A percentile compares a stretch with the other conserved stretches of the same genome.
Conservation (phyloP, 2,888 invertebrate species). For the Rhamphomyia laevipes region DNA sequence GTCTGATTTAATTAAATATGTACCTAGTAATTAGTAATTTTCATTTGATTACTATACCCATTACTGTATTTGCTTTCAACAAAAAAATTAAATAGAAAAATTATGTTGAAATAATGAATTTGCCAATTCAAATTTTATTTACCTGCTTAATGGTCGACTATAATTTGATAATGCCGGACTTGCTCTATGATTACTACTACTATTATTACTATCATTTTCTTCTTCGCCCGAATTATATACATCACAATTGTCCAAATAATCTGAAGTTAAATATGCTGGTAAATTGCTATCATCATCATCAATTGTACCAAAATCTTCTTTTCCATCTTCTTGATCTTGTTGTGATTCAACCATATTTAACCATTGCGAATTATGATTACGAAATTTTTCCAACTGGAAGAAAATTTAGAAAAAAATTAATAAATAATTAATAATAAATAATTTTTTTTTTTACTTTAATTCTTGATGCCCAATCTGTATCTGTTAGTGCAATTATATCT, state of each 20-base stretch:
- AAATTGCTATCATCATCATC: constrained; percentile 48
- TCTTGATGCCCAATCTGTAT: constrained; percentile 84
- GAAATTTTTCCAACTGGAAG: constrained; percentile 82
- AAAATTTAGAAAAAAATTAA: neutral
- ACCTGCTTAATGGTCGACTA: constrained; percentile 44
- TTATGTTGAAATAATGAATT: too few species aligned
- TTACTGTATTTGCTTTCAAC: too few species aligned
- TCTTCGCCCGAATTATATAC: constrained; percentile 40
- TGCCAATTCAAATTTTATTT: constrained; percentile 9
- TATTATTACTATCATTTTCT: constrained; percentile 29
- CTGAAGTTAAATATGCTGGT: constrained; percentile 64
- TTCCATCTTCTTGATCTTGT: constrained; percentile 40
- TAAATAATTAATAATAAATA: neutral
- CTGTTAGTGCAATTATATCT: constrained; percentile 86
- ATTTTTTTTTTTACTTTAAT: constrained; percentile 53
- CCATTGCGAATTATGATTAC: constrained; percentile 99
- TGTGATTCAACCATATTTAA: constrained; percentile 85
- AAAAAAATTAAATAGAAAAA: too few species aligned
- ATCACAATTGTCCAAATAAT: constrained; percentile 50
- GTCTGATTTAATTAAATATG: too few species aligned
- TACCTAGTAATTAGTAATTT: too few species aligned
- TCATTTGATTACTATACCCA: too few species aligned
- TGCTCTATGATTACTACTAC: constrained; percentile 27
- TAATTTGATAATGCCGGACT: constrained; percentile 33
- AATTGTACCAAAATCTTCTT: constrained; percentile 39